A percentile compares a stretch with the other conserved stretches of the same genome.
These are phyloP conservation scores for Mayetiola destructor DNA, from an alignment of 2,888 invertebrate genomes.

Conservation along the genomic window DNA sequence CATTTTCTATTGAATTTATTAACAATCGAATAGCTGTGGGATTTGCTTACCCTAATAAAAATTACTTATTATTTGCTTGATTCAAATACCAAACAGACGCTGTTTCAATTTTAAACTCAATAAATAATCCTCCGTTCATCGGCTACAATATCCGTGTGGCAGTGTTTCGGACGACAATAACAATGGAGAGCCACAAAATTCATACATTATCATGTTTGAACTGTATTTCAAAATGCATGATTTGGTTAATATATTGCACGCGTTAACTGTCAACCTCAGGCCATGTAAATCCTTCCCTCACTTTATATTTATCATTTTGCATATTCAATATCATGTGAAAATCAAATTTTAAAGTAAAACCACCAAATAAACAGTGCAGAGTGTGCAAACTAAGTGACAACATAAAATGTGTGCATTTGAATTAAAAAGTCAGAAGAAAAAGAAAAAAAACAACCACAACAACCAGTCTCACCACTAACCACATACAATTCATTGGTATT, in stretches of 20 bases:
- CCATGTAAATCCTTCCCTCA: not conserved
- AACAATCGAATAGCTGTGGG: too few species aligned
- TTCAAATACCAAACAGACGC: not conserved
- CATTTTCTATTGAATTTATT: too few species aligned
- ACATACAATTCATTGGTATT: not conserved
- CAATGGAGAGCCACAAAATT: not conserved
- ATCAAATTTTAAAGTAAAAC: not conserved
- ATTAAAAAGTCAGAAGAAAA: slow-evolving; percentile 2
- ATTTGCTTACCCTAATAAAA: too few species aligned
- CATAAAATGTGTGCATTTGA: not conserved
- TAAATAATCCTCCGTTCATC: not conserved
- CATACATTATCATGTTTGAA: not conserved
- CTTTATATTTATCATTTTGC: too few species aligned
- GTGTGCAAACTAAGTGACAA: not conserved
- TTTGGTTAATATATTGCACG: slow-evolving; percentile 12
- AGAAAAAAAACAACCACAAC: not conserved
- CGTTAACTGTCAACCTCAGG: slow-evolving; percentile 13
- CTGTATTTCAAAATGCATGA: slow-evolving; percentile 12
- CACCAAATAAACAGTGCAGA: not conserved
- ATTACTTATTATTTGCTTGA: slow-evolving; percentile 3
- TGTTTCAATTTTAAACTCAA: not conserved
- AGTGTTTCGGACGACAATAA: not conserved
- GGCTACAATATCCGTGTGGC: not conserved
- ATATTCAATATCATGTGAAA: not conserved
- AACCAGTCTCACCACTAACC: not conserved